A percentile compares a stretch with the other conserved stretches of the same genome.
Evolutionary conservation across 2,888 invertebrate genomes (phyloP).

Genomic region (Stenodema calcarata): DNA sequence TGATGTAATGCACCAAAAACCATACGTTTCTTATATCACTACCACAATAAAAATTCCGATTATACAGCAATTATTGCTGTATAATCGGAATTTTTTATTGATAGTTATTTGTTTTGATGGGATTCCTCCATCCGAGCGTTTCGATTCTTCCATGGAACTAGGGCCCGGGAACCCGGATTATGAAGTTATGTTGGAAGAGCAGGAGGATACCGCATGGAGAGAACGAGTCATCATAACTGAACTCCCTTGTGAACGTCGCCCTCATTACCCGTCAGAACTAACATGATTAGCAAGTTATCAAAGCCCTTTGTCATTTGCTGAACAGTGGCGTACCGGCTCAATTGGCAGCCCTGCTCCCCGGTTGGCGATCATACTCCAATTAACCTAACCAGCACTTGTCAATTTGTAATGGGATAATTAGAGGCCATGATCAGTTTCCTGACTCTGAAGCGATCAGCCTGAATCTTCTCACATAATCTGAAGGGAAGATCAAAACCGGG

Average conservation of each 20-base stretch:
- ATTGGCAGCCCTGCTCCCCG: neutral
- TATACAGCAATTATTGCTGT: too few relatives aligned
- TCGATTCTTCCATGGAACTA: too few relatives aligned
- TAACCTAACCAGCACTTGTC: neutral
- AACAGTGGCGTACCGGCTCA: neutral
- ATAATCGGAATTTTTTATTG: too few relatives aligned
- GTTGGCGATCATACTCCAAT: neutral
- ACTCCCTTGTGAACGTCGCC: neutral
- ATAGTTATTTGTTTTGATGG: too few relatives aligned
- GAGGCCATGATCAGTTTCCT: neutral
- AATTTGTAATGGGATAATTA: constrained; percentile 32
- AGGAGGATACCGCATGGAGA: too few relatives aligned
- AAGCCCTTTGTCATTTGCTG: constrained; percentile 23
- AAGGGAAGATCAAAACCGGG: neutral
- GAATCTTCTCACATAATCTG: neutral
- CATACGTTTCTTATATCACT: too few relatives aligned
- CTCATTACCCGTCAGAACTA: constrained; percentile 9
- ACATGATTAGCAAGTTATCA: constrained; percentile 29
- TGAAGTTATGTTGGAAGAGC: too few relatives aligned
- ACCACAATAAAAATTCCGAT: too few relatives aligned
- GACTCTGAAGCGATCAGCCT: neutral
- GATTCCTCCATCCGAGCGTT: too few relatives aligned
- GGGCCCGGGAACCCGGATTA: too few relatives aligned
- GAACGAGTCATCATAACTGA: too few relatives aligned
- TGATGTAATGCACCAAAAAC: too few relatives aligned